Conservation (phyloP, 1,140 invertebrate species). For the Campoletis sonorensis region DNA sequence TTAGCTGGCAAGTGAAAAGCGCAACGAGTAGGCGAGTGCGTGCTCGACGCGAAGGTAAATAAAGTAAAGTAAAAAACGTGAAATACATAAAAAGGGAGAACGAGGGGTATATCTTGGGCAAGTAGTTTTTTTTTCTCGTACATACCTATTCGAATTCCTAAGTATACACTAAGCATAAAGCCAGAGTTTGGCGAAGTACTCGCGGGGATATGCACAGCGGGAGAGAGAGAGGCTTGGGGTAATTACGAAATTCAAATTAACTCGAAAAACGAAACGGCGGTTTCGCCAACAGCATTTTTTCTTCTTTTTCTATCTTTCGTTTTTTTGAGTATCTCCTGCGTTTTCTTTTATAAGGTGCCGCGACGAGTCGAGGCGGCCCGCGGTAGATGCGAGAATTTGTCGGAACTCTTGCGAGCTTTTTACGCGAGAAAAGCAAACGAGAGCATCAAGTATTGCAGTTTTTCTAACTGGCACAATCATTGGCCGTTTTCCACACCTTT, state of each 20-base stretch:
- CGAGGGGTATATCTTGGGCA: conserved; percentile 34
- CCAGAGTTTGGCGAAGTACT: conserved; percentile 19
- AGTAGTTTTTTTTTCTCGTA: conserved; percentile 34
- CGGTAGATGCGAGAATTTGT: conserved; percentile 29
- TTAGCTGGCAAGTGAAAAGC: neutral
- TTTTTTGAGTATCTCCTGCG: conserved; percentile 68
- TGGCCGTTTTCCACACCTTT: neutral
- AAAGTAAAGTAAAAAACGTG: conserved; percentile 26
- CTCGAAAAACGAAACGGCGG: conserved; percentile 76
- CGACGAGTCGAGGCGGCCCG: conserved; percentile 59
- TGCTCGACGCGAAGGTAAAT: conserved; percentile 24
- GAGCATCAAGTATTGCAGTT: conserved; percentile 6
- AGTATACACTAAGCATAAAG: conserved; percentile 42
- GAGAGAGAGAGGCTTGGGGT: conserved; percentile 60
- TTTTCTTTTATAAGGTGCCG: conserved; percentile 71
- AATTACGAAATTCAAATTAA: conserved; percentile 78
- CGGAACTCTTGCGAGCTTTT: conserved; percentile 22
- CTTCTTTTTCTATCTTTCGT: neutral
- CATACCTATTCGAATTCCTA: conserved; percentile 26
- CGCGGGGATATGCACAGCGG: conserved; percentile 19
- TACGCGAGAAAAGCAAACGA: conserved; percentile 29
- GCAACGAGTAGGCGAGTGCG: neutral
- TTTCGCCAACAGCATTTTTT: conserved; percentile 66
- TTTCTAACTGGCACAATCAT: neutral
- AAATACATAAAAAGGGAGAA: neutral